Percentiles rank a stretch among this genome's conserved stretches.
These are phyloP conservation scores for Aspidapion aeneum DNA, from an alignment of 2,888 invertebrate genomes.

Conservation along the genomic window DNA sequence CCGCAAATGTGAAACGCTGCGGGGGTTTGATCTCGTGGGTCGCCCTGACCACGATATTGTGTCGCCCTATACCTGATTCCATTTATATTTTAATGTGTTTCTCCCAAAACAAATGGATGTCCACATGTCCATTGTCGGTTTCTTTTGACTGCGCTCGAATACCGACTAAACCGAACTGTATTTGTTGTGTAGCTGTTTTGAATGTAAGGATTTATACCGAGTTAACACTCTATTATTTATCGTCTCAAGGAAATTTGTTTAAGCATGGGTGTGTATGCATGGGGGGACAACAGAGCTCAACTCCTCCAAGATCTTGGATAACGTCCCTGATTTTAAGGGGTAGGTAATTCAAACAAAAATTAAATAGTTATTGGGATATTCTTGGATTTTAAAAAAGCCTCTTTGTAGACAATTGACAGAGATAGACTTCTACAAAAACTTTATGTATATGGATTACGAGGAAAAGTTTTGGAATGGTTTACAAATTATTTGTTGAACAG, in stretches of 20 bases:
- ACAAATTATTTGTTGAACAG: no score
- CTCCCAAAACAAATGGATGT: conserved; percentile 49
- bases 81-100: conserved; percentile 50
- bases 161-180: conserved; percentile 45
- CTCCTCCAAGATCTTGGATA: no score
- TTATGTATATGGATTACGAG: no score
- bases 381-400: no score
- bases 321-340: no score
- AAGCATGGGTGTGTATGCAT: conserved; percentile 30
- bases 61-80: conserved; percentile 46
- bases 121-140: conserved; percentile 45
- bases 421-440: no score
- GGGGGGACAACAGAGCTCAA: no score
- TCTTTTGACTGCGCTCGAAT: conserved; percentile 43
- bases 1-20: no score
- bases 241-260: conserved; percentile 38
- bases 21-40: conserved; percentile 38
- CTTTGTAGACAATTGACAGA: no score
- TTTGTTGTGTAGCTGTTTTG: conserved; percentile 45
- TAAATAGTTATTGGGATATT: no score
- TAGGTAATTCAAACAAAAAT: no score
- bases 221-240: conserved; percentile 44
- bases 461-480: no score
- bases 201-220: conserved; percentile 44
- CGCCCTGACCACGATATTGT: conserved; percentile 46